These are phyloP conservation scores for Aelia acuminata DNA, from an alignment of 2,888 invertebrate species.

Conservation along the genomic window DNA sequence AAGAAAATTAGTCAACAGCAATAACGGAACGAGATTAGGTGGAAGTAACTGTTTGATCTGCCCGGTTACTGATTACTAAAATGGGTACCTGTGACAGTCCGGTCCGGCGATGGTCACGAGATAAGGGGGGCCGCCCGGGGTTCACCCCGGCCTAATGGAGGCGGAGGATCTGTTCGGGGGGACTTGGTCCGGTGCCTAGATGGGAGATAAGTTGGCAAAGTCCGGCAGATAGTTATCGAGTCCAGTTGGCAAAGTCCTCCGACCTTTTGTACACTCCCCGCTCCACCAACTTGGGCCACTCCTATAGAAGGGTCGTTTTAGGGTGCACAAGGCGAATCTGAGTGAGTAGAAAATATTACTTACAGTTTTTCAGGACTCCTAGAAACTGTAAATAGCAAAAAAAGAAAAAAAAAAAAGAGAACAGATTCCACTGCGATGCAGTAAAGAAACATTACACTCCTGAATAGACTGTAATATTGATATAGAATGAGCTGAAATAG, in stretches of 20 bases:
- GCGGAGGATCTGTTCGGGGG: neutral
- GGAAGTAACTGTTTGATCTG: neutral
- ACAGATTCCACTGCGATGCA: too few relatives aligned
- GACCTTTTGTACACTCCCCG: conserved; percentile 21
- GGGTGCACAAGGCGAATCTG: neutral
- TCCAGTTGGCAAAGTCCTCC: conserved; percentile 47
- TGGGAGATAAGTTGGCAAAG: conserved; percentile 56
- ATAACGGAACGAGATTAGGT: neutral
- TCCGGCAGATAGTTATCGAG: conserved; percentile 53
- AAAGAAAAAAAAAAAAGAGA: too few relatives aligned
- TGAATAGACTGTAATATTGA: too few relatives aligned
- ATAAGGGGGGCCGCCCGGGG: neutral
- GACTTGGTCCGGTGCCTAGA: conserved; percentile 55
- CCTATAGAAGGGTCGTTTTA: neutral
- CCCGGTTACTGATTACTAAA: neutral
- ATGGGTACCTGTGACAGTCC: neutral
- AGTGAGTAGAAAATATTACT: neutral
- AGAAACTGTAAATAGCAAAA: too few relatives aligned
- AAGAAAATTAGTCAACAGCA: neutral
- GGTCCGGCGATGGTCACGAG: neutral
- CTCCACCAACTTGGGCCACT: neutral
- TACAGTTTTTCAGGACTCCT: neutral
- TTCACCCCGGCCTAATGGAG: neutral
- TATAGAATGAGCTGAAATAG: too few relatives aligned
- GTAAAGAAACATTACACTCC: too few relatives aligned